Percentiles rank a stretch among this genome's conserved stretches.
Conservation (phyloP, 2,797 vertebrate genomes). For the Siniperca undulata region DNA sequence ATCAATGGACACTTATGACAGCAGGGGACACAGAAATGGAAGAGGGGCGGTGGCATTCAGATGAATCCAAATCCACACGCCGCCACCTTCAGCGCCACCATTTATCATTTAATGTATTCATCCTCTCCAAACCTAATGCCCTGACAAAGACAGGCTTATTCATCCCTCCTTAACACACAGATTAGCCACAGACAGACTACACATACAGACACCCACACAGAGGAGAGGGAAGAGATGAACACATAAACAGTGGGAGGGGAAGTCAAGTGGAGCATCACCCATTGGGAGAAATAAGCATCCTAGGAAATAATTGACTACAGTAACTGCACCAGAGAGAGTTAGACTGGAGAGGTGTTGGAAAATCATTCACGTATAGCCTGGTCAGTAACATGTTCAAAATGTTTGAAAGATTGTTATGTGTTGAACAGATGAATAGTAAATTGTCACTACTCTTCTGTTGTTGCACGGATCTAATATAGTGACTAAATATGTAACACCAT, state of each 20-base stretch:
- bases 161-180: constrained; percentile 73
- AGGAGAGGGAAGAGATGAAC: constrained; percentile 52
- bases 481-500: constrained; percentile 4
- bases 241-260: constrained; percentile 63
- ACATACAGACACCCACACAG: constrained; percentile 48
- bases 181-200: constrained; percentile 70
- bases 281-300: constrained; percentile 40
- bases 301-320: constrained; percentile 16
- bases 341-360: constrained; percentile 9
- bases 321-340: constrained; percentile 12
- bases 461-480: constrained; percentile 13
- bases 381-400: constrained; percentile 4
- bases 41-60: constrained; percentile 34
- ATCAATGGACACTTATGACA: constrained; percentile 32
- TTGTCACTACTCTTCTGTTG: not conserved
- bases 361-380: constrained; percentile 10
- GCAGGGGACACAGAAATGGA: constrained; percentile 24
- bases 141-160: constrained; percentile 75
- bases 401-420: not conserved
- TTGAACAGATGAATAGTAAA: constrained; percentile 6
- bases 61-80: constrained; percentile 65
- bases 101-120: constrained; percentile 76
- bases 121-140: constrained; percentile 70
- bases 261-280: constrained; percentile 47
- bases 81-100: constrained; percentile 48